phyloP scores from a whole-genome alignment of 2,113 vertebrate species.

The Ifrita kowaldi region DNA sequence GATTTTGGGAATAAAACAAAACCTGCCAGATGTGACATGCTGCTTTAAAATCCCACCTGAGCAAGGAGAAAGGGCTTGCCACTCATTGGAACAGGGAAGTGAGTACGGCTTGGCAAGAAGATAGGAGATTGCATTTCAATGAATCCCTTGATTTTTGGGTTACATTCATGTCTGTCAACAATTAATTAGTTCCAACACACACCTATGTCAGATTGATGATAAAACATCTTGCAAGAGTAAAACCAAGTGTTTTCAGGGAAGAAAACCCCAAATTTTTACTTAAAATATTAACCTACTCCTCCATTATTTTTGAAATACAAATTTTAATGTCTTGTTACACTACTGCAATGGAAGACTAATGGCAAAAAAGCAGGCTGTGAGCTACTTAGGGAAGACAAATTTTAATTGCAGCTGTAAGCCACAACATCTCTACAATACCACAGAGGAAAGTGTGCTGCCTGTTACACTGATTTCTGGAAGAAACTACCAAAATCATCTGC shows the following conservation, averaged over 20 bases:
- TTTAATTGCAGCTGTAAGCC: not conserved
- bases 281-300: not conserved
- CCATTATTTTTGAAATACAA: not conserved
- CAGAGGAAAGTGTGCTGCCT: not conserved
- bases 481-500: not conserved
- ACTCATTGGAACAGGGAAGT: not conserved
- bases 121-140: not conserved
- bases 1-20: not conserved
- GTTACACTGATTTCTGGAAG: not conserved
- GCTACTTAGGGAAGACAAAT: not conserved
- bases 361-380: not conserved
- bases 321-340: not conserved
- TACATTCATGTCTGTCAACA: not conserved
- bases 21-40: not conserved
- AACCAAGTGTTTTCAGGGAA: not conserved
- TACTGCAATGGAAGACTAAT: not conserved
- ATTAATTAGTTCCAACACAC: not conserved
- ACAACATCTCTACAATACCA: not conserved
- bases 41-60: not conserved
- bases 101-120: not conserved
- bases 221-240: not conserved
- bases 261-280: not conserved
- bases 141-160: not conserved
- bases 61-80: not conserved
- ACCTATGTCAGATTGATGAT: not conserved